Evolutionary conservation across 2,113 vertebrate species (phyloP), one percentile per base, ranked within the genome.

Genomic region (Strix aluco): DNA sequence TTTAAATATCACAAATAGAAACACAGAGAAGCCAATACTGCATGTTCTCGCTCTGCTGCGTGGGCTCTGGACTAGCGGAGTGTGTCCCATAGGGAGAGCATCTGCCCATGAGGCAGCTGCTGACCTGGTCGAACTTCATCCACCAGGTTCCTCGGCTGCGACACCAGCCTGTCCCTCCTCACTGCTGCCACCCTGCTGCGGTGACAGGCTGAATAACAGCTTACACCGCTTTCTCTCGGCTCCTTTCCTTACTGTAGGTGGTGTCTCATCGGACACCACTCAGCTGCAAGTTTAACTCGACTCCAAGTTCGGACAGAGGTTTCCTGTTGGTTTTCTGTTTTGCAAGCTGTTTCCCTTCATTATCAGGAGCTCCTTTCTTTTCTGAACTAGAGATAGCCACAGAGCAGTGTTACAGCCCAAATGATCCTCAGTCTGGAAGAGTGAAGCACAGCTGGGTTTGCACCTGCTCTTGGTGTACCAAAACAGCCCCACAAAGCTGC

Each of bases 251-350:
- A 36, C 23, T 10, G 23, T 27, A 69, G 66, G 44, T 63, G 19
- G 19, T 77, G 16, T 55, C 54, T 66, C 25, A 40, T 42, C 2
- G 1, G 51, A 44, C 12, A 30, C 62, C 19, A 12, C 57, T 54
- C 21, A 47, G 15, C 49, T 80, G 23, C 0, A 1, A 71, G 19
- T 81, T 75, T 46, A 77, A 51, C 0, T 1, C 55, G 32, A 13
- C 36, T 79, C 51, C 22, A 51, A 72, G 44, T 36, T 59, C 1
- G 0, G 59, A 49, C 17, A 44, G 78, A 63, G 40, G n/a, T 79
- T 80, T 93, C 66, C 78, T 83, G 22, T 79, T 79, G 61, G 26
- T 59, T 80, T 90, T 74, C 10, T 29, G 46, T 73, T 87, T 65
- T 1, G 1, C 62, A 74, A 51, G 67, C 27, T 70, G 26, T 79